phyloP scores from a whole-genome alignment of 2,113 vertebrate species.

The Otocyon megalotis region DNA sequence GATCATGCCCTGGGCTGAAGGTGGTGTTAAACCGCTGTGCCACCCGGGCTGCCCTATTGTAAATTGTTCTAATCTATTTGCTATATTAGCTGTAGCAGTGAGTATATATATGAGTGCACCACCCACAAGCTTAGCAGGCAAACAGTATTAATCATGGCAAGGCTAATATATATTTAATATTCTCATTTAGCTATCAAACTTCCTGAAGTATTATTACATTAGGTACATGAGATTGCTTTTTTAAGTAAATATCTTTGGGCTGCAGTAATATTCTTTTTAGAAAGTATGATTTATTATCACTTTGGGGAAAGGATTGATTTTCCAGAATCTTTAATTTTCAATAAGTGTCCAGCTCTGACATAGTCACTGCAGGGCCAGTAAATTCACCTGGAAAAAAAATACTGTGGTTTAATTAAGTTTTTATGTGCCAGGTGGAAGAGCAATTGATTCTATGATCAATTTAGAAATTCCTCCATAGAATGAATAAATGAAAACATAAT shows the following conservation, averaged over 20 bases:
- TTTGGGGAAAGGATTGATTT: slow-evolving; percentile 60
- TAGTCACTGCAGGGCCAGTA: not conserved
- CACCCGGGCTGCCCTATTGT: not conserved
- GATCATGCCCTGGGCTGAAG: too few relatives aligned
- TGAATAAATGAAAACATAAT: slow-evolving; percentile 12
- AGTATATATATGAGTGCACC: not conserved
- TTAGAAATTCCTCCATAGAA: slow-evolving; percentile 34
- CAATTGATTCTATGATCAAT: slow-evolving; percentile 19
- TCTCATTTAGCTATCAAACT: slow-evolving; percentile 27
- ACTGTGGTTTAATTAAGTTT: slow-evolving; percentile 48
- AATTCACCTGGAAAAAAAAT: slow-evolving; percentile 39
- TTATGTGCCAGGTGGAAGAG: not conserved
- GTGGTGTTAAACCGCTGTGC: too few relatives aligned
- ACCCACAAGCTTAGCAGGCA: not conserved
- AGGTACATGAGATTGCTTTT: not conserved
- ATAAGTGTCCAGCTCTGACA: not conserved
- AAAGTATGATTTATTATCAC: slow-evolving; percentile 55
- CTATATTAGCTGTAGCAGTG: not conserved
- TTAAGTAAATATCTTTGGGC: slow-evolving; percentile 46
- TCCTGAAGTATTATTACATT: not conserved
- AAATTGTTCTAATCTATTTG: not conserved
- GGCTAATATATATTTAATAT: slow-evolving; percentile 60
- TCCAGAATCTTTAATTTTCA: slow-evolving; percentile 63
- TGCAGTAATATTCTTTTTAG: slow-evolving; percentile 52
- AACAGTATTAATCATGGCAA: slow-evolving; percentile 47